A percentile compares a stretch with the other conserved stretches of the same genome.
These are phyloP conservation scores for Lamellibrachia columna DNA, from an alignment of 2,888 invertebrate species.

Conservation along the genomic window DNA sequence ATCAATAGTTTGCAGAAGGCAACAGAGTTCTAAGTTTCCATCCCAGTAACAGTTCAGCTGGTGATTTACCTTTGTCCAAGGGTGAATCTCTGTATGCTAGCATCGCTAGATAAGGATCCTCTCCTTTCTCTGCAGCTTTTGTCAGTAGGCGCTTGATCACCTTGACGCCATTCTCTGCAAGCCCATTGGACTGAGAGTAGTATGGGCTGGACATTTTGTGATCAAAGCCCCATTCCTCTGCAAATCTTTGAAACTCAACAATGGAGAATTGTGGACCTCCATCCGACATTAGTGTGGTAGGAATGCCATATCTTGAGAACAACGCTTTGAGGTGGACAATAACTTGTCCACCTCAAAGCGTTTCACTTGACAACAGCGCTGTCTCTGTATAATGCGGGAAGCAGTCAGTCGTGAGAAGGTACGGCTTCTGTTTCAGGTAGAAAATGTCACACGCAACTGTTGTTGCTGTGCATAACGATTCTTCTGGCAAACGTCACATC, in stretches of 20 bases:
- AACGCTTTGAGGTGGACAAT: slow-evolving; percentile 28
- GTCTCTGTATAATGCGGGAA: slow-evolving; percentile 29
- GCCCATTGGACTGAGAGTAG: too few species aligned
- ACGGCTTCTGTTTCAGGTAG: too few species aligned
- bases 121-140: too few species aligned
- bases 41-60: slow-evolving; percentile 37
- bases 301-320: slow-evolving; percentile 36
- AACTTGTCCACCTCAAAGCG: slow-evolving; percentile 30
- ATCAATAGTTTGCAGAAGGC: background rate
- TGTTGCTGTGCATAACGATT: background rate
- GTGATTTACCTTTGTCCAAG: slow-evolving; percentile 33
- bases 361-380: slow-evolving; percentile 22
- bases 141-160: too few species aligned
- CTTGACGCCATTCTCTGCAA: too few species aligned
- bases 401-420: too few species aligned
- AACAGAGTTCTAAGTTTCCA: background rate
- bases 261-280: slow-evolving; percentile 39
- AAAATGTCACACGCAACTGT: slow-evolving; percentile 21
- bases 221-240: slow-evolving; percentile 37
- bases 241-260: slow-evolving; percentile 34
- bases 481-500: slow-evolving; percentile 24
- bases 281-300: slow-evolving; percentile 34
- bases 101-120: slow-evolving; percentile 33
- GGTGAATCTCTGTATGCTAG: slow-evolving; percentile 41
- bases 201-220: slow-evolving; percentile 39